Evolutionary conservation across 2,797 vertebrate genomes (phyloP).

Genomic region (Thaleichthys pacificus): DNA sequence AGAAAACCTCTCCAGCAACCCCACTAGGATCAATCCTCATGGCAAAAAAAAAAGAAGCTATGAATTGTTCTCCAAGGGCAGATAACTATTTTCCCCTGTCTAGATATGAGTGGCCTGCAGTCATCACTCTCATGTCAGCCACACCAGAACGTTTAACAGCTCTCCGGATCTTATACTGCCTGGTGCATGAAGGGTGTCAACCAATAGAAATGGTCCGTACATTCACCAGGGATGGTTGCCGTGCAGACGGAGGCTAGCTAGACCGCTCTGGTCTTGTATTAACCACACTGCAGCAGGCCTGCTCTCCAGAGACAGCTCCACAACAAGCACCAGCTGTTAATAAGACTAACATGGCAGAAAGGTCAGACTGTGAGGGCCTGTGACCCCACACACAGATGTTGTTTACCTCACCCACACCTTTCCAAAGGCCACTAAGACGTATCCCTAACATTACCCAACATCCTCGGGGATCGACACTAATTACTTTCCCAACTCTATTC

Average conservation of each 20-base stretch:
- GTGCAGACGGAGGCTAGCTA: neutral
- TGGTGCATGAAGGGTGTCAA: constrained; percentile 35
- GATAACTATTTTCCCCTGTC: constrained; percentile 50
- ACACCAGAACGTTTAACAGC: constrained; percentile 25
- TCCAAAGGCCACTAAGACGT: constrained; percentile 39
- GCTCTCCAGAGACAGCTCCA: constrained; percentile 31
- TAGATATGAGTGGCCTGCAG: constrained; percentile 32
- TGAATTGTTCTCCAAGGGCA: constrained; percentile 45
- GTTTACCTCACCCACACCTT: constrained; percentile 52
- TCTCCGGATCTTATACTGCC: constrained; percentile 36
- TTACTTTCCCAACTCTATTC: constrained; percentile 16
- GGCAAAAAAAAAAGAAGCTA: constrained; percentile 49
- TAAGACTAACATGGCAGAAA: constrained; percentile 48
- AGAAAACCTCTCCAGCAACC: constrained; percentile 48
- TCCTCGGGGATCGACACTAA: constrained; percentile 29
- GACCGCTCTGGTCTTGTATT: neutral
- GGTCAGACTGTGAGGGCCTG: constrained; percentile 41
- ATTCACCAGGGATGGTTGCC: neutral
- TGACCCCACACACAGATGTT: constrained; percentile 58
- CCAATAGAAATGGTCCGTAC: constrained; percentile 34
- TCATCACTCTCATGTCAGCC: constrained; percentile 42
- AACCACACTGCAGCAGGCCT: neutral
- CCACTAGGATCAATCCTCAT: constrained; percentile 53
- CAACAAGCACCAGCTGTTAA: constrained; percentile 43
- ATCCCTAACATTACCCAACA: constrained; percentile 26